phyloP scores from a whole-genome alignment of 2,113 vertebrate genomes.

The human (Homo sapiens) region GRCh38 chr1:187320001-187320500 shows the following conservation, averaged over 20 bases:
- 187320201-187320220: constrained; percentile 2
- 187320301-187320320: background rate
- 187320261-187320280: background rate
- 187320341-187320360: background rate
- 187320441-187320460: background rate
- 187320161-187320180: constrained; percentile 45
- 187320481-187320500: background rate
- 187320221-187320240: background rate
- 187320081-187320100: constrained; percentile 73
- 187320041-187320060: constrained; percentile 70
- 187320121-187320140: constrained; percentile 60
- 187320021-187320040: constrained; percentile 60
- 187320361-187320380: background rate
- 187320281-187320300: constrained; percentile 20
- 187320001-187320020: constrained; percentile 64
- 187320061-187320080: constrained; percentile 70
- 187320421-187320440: background rate
- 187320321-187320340: background rate
- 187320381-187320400: background rate
- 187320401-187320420: background rate
- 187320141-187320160: background rate
- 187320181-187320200: background rate
- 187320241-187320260: background rate
- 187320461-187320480: background rate
- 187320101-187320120: constrained; percentile 70